Evolutionary conservation across 1,140 invertebrate genomes (phyloP), one percentile per base, ranked within the genome.

Genomic region (Brachionus angularis): DNA sequence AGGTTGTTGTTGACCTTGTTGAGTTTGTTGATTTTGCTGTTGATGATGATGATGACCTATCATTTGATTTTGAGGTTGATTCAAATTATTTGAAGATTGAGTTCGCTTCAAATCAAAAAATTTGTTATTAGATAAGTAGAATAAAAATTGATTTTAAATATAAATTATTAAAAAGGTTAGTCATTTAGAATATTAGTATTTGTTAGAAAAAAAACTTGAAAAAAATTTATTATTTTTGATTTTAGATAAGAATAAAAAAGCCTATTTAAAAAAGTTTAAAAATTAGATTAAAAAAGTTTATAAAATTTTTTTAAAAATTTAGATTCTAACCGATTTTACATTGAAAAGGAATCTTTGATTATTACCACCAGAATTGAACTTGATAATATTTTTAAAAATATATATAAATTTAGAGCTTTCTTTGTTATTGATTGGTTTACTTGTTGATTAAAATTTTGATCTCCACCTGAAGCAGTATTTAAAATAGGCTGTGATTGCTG

Each of bases 21-120:
- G 46, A 12, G 14, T 8, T 29, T 52, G 46, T 16, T 70, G 64
- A 29, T 70, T 46, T 50, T 34, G 39, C 23, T 50, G 44, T 49
- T 69, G 64, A 31, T 23, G 33, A 23, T 39, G 64, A 23, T 52
- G 47, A 36, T 49, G 64, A 52, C 10, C 4, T 14, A 52, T 49
- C 31, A 36, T 49, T 12, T 27, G 64, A 10, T 44, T 52, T 10
- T 50, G 39, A 21, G 39, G 46, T 18, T 70, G 64, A 70, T 70
- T 70, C 3, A 39, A 36, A 52, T 52, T 70, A 52, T 52, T 39
- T 23, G 46, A 25, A 7, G 49, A 70, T 31, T 70, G 64, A n/a
- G 23, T 39, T 50, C 42, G 39, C 33, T 70, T 47, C 12, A 33
- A 39, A 27, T 34, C 14, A 16, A 23, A 39, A 50, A 23, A 18